Base-by-base conservation (phyloP, 2,888 invertebrate species). In the Allophyes oxyacanthae region DNA sequence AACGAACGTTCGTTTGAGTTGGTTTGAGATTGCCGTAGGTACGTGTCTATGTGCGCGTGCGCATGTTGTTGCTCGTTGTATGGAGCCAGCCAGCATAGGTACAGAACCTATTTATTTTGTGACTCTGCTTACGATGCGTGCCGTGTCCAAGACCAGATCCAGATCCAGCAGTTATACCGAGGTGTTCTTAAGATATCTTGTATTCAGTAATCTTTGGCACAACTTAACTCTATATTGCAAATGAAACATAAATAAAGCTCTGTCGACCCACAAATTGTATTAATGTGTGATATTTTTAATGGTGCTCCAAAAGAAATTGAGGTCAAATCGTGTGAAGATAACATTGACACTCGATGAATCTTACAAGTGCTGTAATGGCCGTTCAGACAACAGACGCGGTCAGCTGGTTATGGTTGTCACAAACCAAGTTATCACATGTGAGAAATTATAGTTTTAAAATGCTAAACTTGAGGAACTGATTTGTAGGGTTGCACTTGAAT, bases 371-470 rank as follows among this genome's bases (percentile, higher is more conserved):
- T 74, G 75, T 75, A 72, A 79, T 63, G 76, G 66, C 67, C 67
- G 64, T n/a, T n/a, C n/a, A n/a, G 36, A 14, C 4, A 7, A 42
- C 34, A n/a, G 40, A 41, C n/a, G 25, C 26, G 30, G 48, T 46
- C 26, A 11, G 8, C 9, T 52, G 11, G 44, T 55, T 72, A 87
- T 78, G 88, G 87, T 66, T 87, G 82, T 7, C 80, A 66, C 63
- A 61, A 48, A 37, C n/a, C 36, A 30, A 46, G 32, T 20, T 6
- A 40, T 26, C 37, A 20, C 11, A 51, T 41, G 25, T 55, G n/a
- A 48, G 10, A 51, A 32, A 37, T 33, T 46, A 11, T 41, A 20
- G 30, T 14, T 15, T 2, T 46, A 51, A 33, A 58, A 25, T 42
- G 20, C 20, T 20, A 33, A 30, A 48, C 13, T 13, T 11, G 33